These are phyloP conservation scores for Urophycis tenuis DNA, from an alignment of 2,797 vertebrate genomes.

Conservation along the genomic window DNA sequence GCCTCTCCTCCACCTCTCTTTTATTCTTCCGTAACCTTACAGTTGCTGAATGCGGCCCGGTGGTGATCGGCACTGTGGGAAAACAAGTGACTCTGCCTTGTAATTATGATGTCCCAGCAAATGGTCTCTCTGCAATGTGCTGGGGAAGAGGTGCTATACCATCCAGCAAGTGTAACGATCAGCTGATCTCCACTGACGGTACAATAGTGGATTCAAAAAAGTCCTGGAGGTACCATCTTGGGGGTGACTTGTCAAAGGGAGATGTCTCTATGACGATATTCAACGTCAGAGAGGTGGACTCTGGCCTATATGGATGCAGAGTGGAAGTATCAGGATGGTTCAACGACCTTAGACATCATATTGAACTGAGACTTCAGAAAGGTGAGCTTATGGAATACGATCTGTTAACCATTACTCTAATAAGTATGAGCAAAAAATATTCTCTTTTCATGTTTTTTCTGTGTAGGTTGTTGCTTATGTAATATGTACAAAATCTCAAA, in stretches of 20 bases:
- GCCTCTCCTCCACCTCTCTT: background rate
- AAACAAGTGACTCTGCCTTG: slow-evolving; percentile 66
- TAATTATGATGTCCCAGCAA: slow-evolving; percentile 27
- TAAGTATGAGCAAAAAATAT: background rate
- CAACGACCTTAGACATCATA: slow-evolving; percentile 60
- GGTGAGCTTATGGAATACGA: slow-evolving; percentile 55
- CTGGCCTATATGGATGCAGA: slow-evolving; percentile 77
- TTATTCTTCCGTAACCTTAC: slow-evolving; percentile 10
- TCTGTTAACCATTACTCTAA: background rate
- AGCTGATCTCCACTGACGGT: slow-evolving; percentile 64
- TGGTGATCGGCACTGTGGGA: slow-evolving; percentile 44
- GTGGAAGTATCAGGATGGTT: slow-evolving; percentile 58
- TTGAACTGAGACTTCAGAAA: slow-evolving; percentile 47
- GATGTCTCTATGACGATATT: slow-evolving; percentile 74
- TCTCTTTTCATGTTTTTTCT: no score
- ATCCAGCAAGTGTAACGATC: background rate
- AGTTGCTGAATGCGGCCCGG: slow-evolving; percentile 13
- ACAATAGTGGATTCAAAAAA: slow-evolving; percentile 6
- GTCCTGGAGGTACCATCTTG: slow-evolving; percentile 62
- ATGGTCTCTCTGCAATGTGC: slow-evolving; percentile 49
- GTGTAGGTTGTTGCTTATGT: background rate
- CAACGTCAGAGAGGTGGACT: slow-evolving; percentile 49
- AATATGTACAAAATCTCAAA: background rate
- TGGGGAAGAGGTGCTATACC: slow-evolving; percentile 70
- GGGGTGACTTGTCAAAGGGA: slow-evolving; percentile 56